Evolutionary conservation across 1,140 invertebrate species (phyloP), one percentile per base, ranked within the genome.

Genomic region (Medauroidea extradentata): DNA sequence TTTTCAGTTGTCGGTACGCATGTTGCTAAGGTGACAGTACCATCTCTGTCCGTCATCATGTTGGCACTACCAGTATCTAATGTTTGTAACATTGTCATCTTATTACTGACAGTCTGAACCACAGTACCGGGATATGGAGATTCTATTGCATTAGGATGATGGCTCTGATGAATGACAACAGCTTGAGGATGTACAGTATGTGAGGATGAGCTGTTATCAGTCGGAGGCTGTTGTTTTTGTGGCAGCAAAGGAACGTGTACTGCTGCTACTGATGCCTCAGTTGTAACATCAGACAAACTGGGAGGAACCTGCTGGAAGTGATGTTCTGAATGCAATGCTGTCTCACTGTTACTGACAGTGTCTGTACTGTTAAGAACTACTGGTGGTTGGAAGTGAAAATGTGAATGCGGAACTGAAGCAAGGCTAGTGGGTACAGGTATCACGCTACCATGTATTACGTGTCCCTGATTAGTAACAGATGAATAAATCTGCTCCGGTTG

Each of bases 11-110:
- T 11, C 11, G 29, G 29, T 34, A 34, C 29, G 11, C 29, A 34
- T 54, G 53, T 19, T 43, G 8, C 23, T 13, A 41, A 24, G 14
- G 53, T 34, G 38, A 24, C 23, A 18, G 53, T 54, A n/a, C 53
- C 53, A 54, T 54, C 29, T 14, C 29, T 16, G 29, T 54, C 9
- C 11, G 53, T 25, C 42, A 54, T 54, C 24, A 54, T 19, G 5
- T 7, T 43, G 9, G 53, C n/a, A 54, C 18, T 23, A 43, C 29
- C 21, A 41, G 34, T 44, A 19, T 25, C 53, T 4, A 51, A 34
- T n/a, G 49, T 16, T 16, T 16, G 27, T 11, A 34, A 34, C 29
- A 34, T 34, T 34, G 29, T 34, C 29, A 34, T 11, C 29, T 34
- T 34, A 7, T 34, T 11, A 34, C 29, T 11, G 11, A 4, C 11